Conservation (phyloP, 2,888 invertebrate genomes). For the Lymantria monacha region DNA sequence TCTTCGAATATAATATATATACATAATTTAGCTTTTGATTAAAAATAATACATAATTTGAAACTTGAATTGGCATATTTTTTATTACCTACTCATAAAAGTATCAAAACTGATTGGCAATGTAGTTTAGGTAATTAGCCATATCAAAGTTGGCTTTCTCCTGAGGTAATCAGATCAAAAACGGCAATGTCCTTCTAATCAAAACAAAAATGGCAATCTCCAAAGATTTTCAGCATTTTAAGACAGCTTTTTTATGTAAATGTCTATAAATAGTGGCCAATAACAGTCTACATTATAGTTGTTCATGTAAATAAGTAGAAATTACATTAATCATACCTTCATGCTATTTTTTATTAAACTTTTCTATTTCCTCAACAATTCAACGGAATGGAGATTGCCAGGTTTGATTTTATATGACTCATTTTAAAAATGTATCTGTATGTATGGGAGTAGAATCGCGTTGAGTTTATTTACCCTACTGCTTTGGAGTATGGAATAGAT, state of each 20-base stretch:
- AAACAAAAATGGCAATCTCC: constrained; percentile 11
- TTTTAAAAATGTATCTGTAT: no score
- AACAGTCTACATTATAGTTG: constrained; percentile 8
- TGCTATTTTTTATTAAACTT: no score
- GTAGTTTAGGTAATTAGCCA: constrained; percentile 4
- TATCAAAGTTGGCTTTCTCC: constrained; percentile 8
- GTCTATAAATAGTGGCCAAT: constrained; percentile 10
- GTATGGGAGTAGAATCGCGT: no score
- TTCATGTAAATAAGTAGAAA: constrained; percentile 1
- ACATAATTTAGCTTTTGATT: constrained; percentile 5
- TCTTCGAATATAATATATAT: constrained; percentile 7
- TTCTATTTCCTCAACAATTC: no score
- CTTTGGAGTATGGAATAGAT: no score
- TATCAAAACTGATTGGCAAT: constrained; percentile 10
- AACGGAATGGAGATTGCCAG: no score
- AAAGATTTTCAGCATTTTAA: constrained; percentile 9
- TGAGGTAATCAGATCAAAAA: constrained; percentile 3
- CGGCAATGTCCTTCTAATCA: constrained; percentile 10
- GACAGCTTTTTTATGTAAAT: constrained; percentile 9
- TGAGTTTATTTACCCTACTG: no score
- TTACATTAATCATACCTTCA: no score
- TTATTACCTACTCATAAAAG: constrained; percentile 7
- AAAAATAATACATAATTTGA: constrained; percentile 5
- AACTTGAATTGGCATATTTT: constrained; percentile 8
- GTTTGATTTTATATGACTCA: constrained; percentile 1